Percentiles rank a stretch among this genome's conserved stretches.
phyloP scores from a whole-genome alignment of 2,888 invertebrate species.

The Amphipyra tragopoginis region DNA sequence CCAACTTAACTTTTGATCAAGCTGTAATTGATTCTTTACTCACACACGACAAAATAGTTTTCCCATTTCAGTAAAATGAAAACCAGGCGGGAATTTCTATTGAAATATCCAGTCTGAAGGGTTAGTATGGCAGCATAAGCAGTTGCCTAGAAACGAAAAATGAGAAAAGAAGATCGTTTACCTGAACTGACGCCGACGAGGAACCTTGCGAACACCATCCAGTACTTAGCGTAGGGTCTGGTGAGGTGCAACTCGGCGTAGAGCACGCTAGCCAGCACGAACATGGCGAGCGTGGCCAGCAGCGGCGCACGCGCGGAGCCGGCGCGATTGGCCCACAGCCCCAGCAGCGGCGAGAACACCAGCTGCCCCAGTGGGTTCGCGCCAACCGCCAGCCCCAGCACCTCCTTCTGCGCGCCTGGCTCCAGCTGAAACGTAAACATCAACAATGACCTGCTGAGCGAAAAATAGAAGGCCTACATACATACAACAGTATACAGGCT shows the following conservation, averaged over 20 bases:
- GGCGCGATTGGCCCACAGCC: constrained; percentile 95
- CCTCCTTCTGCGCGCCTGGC: constrained; percentile 94
- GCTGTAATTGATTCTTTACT: too few species aligned
- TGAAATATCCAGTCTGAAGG: too few species aligned
- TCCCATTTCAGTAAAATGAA: too few species aligned
- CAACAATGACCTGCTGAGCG: not conserved
- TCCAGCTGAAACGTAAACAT: constrained; percentile 91
- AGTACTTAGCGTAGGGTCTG: constrained; percentile 91
- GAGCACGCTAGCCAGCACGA: constrained; percentile 92
- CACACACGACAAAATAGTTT: too few species aligned
- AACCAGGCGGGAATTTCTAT: too few species aligned
- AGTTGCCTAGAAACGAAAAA: too few species aligned
- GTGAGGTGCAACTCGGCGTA: constrained; percentile 94
- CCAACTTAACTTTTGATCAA: too few species aligned
- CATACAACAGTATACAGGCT: too few species aligned
- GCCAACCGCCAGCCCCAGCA: constrained; percentile 95
- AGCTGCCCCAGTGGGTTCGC: constrained; percentile 97
- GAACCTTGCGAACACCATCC: constrained; percentile 94
- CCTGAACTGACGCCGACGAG: constrained; percentile 96
- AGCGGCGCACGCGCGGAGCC: constrained; percentile 93
- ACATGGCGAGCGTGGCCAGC: constrained; percentile 92
- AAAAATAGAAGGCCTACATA: too few species aligned
- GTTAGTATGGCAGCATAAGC: too few species aligned
- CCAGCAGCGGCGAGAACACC: constrained; percentile 95
- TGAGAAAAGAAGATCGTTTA: constrained; percentile 66